Base-by-base conservation (phyloP, 2,797 vertebrate genomes). In the Delichon dasypus region DNA sequence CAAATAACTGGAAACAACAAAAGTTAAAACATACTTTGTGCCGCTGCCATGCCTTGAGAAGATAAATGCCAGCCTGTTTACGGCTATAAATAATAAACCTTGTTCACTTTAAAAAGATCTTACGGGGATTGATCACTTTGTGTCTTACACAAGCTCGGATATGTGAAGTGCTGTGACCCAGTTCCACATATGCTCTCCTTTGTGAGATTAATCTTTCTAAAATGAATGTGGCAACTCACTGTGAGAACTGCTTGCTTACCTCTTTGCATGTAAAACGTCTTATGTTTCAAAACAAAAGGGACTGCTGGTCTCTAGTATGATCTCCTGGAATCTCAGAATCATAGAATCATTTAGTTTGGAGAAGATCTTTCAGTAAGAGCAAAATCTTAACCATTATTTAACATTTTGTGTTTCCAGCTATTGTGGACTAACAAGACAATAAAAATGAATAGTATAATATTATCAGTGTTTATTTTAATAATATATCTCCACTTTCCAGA, bases 61-160 rank as follows among this genome's bases (percentile, higher is more conserved):
- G 38, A 54, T 80, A 90, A 93, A 89, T 65, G 57, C 44, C 80
- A 89, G 61, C 8, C 74, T 90, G 67, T 88, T 94, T 87, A 80
- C 42, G 65, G 54, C 44, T 51, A 79, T 57, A 91, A 94, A 94
- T 78, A 94, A 91, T 77, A 95, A 89, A 94, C 13, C 27, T 66
- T 79, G 74, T 71, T 95, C 92, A 76, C 60, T 75, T 93, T 66
- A 89, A 16, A 47, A 61, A 92, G 77, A 60, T 73, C 45, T 94
- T 79, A 53, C 0, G 1, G 58, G 61, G 47, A 82, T 66, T 87
- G 75, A 85, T 79, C 74, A 48, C 65, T 92, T 87, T 58, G 68
- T 71, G 48, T 82, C 53, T 92, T 76, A 77, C 22, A 66, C 38
- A 89, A 87, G 53, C 87, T 47, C 78, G 72, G 77, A 21, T 48